phyloP scores from a whole-genome alignment of 2,888 invertebrate species.

The Spilarctia lutea region DNA sequence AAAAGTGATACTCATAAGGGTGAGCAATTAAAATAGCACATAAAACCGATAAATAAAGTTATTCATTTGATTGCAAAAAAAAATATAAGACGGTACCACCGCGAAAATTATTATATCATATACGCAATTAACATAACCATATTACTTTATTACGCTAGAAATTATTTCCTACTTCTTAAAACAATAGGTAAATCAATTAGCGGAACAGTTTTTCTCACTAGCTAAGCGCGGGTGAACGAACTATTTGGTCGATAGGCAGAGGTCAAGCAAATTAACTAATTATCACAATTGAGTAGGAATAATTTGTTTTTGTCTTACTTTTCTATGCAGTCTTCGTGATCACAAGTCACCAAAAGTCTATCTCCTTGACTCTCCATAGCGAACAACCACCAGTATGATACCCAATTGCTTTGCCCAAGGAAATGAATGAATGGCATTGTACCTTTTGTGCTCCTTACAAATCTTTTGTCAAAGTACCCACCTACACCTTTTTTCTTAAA shows the following conservation, averaged over 20 bases:
- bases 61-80: neutral
- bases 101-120: neutral
- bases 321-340: conserved; percentile 56
- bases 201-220: neutral
- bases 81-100: neutral
- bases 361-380: conserved; percentile 27
- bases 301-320: neutral
- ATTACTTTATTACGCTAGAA: neutral
- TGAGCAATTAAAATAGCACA: too few species aligned
- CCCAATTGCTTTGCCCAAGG: conserved; percentile 20
- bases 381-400: conserved; percentile 20
- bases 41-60: too few species aligned
- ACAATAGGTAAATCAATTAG: conserved; percentile 3
- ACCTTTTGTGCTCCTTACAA: neutral
- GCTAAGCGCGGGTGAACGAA: neutral
- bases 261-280: neutral
- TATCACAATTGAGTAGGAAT: neutral
- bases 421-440: conserved; percentile 18
- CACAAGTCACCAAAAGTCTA: conserved; percentile 27
- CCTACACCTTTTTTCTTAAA: neutral
- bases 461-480: neutral
- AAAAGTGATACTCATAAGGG: too few species aligned
- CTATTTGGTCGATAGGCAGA: neutral
- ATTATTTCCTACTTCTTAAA: neutral
- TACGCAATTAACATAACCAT: too few species aligned